Percentiles rank a stretch among this genome's conserved stretches.
Conservation (phyloP, 2,888 invertebrate species). For the Merodon equestris region DNA sequence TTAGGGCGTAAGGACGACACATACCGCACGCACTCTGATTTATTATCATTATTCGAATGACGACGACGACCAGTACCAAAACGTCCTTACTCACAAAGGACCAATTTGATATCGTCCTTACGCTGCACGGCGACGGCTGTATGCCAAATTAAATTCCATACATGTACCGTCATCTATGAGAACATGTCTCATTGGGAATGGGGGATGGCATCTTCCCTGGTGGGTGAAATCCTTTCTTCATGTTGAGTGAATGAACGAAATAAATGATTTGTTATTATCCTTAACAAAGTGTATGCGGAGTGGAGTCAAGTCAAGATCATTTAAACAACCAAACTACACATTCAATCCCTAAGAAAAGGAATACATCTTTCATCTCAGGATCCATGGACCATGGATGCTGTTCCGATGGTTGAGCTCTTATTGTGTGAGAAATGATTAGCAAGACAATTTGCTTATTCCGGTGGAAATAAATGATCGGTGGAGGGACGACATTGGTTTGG, state of each 20-base stretch:
- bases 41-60: constrained; percentile 41
- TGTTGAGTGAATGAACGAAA: constrained; percentile 42
- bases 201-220: too few species aligned
- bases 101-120: constrained; percentile 51
- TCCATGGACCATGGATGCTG: too few species aligned
- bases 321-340: constrained; percentile 30
- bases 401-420: constrained; percentile 19
- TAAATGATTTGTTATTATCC: constrained; percentile 58
- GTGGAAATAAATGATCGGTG: constrained; percentile 48
- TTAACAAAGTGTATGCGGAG: too few species aligned
- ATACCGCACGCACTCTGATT: constrained; percentile 35
- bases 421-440: constrained; percentile 61
- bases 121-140: constrained; percentile 30
- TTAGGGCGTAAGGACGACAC: constrained; percentile 45
- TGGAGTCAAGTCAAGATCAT: constrained; percentile 8
- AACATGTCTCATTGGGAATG: too few species aligned
- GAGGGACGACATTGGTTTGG: neutral
- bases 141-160: constrained; percentile 50
- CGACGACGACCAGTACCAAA: constrained; percentile 26
- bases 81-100: constrained; percentile 37
- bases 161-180: too few species aligned
- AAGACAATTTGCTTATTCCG: constrained; percentile 55
- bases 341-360: neutral
- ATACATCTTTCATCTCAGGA: too few species aligned
- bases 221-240: constrained; percentile 8